These are phyloP conservation scores for Gasterosteus nipponicus DNA, from an alignment of 2,113 vertebrate species.

Conservation along the genomic window DNA sequence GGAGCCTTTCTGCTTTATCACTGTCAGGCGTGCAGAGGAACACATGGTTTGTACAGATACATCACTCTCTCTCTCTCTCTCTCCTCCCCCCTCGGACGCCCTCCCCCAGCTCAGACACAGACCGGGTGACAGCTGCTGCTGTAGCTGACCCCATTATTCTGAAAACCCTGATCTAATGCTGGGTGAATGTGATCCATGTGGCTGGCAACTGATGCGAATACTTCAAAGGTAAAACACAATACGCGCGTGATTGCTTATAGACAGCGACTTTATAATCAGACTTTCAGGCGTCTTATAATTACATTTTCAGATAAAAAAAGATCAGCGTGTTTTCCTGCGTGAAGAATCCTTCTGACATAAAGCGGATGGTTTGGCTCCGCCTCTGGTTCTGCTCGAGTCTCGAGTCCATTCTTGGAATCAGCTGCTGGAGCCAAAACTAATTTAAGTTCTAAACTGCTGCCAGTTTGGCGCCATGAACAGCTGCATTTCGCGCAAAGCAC, in stretches of 20 bases:
- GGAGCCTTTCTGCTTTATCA: conserved; percentile 44
- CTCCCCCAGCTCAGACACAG: conserved; percentile 30
- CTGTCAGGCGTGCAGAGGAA: conserved; percentile 49
- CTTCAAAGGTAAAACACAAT: neutral
- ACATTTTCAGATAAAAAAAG: conserved; percentile 9
- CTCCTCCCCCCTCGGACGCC: conserved; percentile 29
- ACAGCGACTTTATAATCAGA: neutral
- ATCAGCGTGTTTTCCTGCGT: neutral
- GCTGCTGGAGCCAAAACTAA: conserved; percentile 62
- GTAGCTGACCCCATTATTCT: conserved; percentile 44
- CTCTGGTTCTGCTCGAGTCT: conserved; percentile 33
- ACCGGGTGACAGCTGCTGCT: conserved; percentile 23
- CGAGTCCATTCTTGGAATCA: conserved; percentile 52
- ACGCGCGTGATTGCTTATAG: neutral
- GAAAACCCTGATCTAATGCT: conserved; percentile 17
- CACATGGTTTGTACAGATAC: conserved; percentile 75
- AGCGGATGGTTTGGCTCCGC: conserved; percentile 29
- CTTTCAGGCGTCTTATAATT: neutral
- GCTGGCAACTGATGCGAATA: neutral
- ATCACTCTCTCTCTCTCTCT: conserved; percentile 31
- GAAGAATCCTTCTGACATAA: conserved; percentile 9
- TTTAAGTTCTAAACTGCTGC: conserved; percentile 64
- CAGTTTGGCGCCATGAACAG: conserved; percentile 58
- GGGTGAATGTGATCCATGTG: neutral
- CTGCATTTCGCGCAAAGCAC: conserved; percentile 55